Conservation (phyloP, 2,797 vertebrate species). For the Melanotaenia nigrans region DNA sequence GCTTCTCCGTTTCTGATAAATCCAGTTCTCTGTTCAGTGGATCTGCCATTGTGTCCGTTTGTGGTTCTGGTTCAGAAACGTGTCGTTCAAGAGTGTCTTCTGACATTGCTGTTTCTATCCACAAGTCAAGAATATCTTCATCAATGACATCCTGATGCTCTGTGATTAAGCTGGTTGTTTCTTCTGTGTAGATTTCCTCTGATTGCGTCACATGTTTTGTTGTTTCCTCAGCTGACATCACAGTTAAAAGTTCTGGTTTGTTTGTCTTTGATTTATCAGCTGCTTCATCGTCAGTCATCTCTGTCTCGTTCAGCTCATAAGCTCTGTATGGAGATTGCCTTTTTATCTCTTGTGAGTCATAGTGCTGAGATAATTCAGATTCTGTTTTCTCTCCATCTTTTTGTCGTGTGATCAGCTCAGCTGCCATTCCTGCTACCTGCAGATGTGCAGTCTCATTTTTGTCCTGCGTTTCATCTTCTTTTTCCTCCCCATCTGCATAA, state of each 20-base stretch:
- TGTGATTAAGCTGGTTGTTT: neutral
- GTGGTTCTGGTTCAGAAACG: conserved; percentile 3
- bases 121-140: conserved; percentile 67
- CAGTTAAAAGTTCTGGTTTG: conserved; percentile 9
- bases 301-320: conserved; percentile 5
- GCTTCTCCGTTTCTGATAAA: conserved; percentile 11
- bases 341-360: conserved; percentile 6
- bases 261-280: neutral
- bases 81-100: conserved; percentile 30
- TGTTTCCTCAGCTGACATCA: conserved; percentile 13
- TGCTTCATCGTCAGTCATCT: conserved; percentile 10
- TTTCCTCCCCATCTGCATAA: neutral
- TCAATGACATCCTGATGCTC: conserved; percentile 46
- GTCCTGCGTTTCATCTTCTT: conserved; percentile 7
- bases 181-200: conserved; percentile 1
- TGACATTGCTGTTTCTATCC: conserved; percentile 43
- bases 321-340: conserved; percentile 15
- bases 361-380: neutral
- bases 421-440: neutral
- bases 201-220: conserved; percentile 3
- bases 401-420: neutral
- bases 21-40: conserved; percentile 12
- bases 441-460: conserved; percentile 7
- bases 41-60: neutral
- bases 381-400: conserved; percentile 1